A percentile compares a stretch with the other conserved stretches of the same genome.
phyloP scores from a whole-genome alignment of 2,888 invertebrate genomes.

The Ischnura elegans region DNA sequence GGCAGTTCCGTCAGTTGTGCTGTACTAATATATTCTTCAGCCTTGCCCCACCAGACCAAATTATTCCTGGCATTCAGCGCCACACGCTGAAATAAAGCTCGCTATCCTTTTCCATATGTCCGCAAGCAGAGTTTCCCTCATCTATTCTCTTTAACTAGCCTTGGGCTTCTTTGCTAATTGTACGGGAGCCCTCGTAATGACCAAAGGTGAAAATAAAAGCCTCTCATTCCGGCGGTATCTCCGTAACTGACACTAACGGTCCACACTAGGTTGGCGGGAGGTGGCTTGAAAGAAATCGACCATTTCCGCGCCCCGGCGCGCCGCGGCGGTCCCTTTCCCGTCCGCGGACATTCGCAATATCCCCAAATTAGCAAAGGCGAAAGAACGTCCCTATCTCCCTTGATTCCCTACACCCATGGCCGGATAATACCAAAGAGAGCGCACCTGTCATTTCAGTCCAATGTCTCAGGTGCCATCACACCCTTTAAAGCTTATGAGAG shows the following conservation, averaged over 20 bases:
- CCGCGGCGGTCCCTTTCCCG: background rate
- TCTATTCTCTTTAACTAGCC: background rate
- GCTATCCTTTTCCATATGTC: too few species aligned
- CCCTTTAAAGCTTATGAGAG: background rate
- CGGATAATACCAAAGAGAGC: background rate
- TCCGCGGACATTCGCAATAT: background rate
- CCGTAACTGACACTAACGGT: background rate
- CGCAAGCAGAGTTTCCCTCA: too few species aligned
- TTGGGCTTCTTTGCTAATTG: background rate
- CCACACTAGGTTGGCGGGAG: background rate
- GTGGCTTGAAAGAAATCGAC: background rate
- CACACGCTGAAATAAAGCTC: too few species aligned
- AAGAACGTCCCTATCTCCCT: background rate
- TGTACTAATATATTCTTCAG: too few species aligned
- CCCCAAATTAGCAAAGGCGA: background rate
- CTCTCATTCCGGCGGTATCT: background rate
- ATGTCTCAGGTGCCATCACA: background rate
- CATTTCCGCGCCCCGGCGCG: background rate
- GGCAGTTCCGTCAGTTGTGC: too few species aligned
- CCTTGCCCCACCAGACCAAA: too few species aligned
- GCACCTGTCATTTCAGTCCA: background rate
- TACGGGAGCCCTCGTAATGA: background rate
- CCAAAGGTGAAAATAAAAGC: background rate
- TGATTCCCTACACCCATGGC: background rate
- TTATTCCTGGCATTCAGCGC: too few species aligned